Evolutionary conservation across 2,113 vertebrate genomes (phyloP).

Genomic region (Chionomys nivalis): DNA sequence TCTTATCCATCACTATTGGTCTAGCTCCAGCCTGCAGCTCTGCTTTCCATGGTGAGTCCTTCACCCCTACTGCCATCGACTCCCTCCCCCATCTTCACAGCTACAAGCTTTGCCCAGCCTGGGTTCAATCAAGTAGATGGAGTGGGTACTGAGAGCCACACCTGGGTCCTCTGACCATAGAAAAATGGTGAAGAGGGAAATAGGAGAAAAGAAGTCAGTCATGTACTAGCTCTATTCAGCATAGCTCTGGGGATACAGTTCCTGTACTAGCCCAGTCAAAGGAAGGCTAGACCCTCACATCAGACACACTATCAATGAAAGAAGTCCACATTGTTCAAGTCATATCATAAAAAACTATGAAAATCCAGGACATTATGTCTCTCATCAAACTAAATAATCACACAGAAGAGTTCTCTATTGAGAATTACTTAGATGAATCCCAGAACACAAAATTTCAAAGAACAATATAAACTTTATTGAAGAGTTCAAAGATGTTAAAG

Average conservation of each 20-base stretch:
- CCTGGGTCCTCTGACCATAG: neutral
- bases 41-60: neutral
- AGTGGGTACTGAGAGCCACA: neutral
- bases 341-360: neutral
- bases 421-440: neutral
- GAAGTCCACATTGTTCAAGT: neutral
- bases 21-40: neutral
- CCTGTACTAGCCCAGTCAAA: neutral
- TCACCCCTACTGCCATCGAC: neutral
- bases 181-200: neutral
- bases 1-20: neutral
- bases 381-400: neutral
- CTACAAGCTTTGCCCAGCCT: neutral
- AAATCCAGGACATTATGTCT: neutral
- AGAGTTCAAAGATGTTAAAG: neutral
- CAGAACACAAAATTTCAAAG: neutral
- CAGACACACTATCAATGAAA: neutral
- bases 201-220: accelerated
- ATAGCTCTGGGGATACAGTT: neutral
- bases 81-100: neutral
- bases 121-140: neutral
- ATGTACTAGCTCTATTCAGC: neutral
- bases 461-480: neutral
- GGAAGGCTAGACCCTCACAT: neutral
- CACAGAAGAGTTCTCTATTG: neutral